These are phyloP conservation scores for Keiferia lycopersicella DNA, from an alignment of 2,888 invertebrate species.

Conservation along the genomic window DNA sequence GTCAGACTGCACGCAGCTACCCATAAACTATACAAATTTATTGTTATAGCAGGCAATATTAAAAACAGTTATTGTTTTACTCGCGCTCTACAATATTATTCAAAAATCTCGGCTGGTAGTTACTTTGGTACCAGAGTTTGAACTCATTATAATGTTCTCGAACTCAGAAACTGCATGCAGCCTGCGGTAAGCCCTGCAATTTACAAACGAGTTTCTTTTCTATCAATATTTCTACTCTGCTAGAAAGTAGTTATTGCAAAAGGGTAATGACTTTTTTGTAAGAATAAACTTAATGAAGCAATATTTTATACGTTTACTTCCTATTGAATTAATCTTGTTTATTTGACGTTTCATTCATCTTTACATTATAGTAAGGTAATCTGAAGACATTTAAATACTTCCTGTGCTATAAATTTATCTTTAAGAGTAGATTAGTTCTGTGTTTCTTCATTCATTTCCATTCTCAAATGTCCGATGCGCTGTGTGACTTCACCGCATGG, in stretches of 20 bases:
- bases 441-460: slow-evolving; percentile 44
- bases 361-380: neutral
- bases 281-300: neutral
- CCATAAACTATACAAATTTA: slow-evolving; percentile 64
- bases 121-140: neutral
- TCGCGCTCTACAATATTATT: slow-evolving; percentile 42
- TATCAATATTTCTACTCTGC: neutral
- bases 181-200: neutral
- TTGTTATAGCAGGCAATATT: slow-evolving; percentile 56
- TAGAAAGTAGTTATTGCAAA: neutral
- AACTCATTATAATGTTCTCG: neutral
- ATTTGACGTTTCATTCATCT: neutral
- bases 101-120: neutral
- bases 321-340: neutral
- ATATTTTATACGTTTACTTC: neutral
- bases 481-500: slow-evolving; percentile 69
- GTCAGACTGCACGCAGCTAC: slow-evolving; percentile 51
- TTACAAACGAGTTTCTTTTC: slow-evolving; percentile 2
- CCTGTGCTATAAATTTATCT: neutral
- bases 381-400: neutral
- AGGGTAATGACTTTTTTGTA: neutral
- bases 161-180: neutral
- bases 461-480: slow-evolving; percentile 69
- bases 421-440: slow-evolving; percentile 12
- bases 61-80: slow-evolving; percentile 51